These are phyloP conservation scores for Euleptes europaea DNA, from an alignment of 2,113 vertebrate species.

Conservation along the genomic window DNA sequence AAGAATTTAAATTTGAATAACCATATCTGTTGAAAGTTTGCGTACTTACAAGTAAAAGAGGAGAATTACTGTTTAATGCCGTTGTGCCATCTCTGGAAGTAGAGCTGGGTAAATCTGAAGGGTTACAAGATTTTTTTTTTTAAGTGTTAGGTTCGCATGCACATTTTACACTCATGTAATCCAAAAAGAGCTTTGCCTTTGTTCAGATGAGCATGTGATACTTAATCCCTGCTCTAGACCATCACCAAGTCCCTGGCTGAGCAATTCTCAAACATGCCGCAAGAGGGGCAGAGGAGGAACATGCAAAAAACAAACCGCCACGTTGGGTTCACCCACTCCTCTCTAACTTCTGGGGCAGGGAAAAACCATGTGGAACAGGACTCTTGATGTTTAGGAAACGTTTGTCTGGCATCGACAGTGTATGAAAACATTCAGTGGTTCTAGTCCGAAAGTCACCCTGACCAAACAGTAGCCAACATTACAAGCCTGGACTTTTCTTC, in stretches of 20 bases:
- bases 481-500: background rate
- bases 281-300: background rate
- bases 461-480: background rate
- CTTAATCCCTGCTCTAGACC: background rate
- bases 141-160: background rate
- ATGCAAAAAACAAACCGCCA: background rate
- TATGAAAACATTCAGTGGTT: background rate
- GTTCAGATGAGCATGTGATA: no score
- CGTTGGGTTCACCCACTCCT: background rate
- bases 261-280: background rate
- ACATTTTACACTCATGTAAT: no score
- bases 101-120: conserved; percentile 74
- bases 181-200: background rate
- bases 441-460: background rate
- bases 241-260: background rate
- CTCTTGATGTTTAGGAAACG: background rate
- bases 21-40: background rate
- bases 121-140: conserved; percentile 28
- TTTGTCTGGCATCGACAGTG: background rate
- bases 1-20: background rate
- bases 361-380: background rate
- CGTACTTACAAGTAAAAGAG: conserved; percentile 75
- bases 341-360: no score
- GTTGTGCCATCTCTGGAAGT: conserved; percentile 76
- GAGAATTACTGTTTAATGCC: conserved; percentile 69